Percentiles rank a stretch among this genome's conserved stretches.
These are phyloP conservation scores for Antidorcas marsupialis DNA, from an alignment of 2,113 vertebrate genomes.

Conservation along the genomic window DNA sequence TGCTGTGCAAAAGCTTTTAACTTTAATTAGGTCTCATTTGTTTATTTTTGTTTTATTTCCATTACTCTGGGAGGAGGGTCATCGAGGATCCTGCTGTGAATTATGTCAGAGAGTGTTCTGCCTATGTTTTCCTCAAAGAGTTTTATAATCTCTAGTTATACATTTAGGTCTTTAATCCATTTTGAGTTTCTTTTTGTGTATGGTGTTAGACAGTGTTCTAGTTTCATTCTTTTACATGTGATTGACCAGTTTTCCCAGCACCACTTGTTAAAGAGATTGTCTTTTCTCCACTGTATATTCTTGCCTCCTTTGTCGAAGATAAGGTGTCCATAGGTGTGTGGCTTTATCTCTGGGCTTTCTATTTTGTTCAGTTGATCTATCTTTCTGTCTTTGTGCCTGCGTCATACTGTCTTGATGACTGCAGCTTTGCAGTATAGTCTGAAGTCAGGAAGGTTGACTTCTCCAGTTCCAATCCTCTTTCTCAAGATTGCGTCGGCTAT, in stretches of 20 bases:
- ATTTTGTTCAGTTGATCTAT: not conserved
- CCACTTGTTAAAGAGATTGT: not conserved
- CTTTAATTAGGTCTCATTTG: not conserved
- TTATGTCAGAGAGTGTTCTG: not conserved
- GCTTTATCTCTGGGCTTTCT: not conserved
- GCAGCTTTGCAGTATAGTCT: not conserved
- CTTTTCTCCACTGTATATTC: not conserved
- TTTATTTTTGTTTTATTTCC: not conserved
- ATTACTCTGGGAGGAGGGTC: not conserved
- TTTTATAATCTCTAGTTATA: not conserved
- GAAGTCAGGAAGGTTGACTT: not conserved
- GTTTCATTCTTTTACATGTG: not conserved
- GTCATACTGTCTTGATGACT: not conserved
- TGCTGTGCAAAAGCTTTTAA: not conserved
- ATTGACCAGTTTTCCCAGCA: not conserved
- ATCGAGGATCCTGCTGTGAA: not conserved
- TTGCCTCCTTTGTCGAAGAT: not conserved
- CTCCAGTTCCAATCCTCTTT: not conserved
- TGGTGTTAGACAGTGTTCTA: not conserved
- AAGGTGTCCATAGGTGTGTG: not conserved
- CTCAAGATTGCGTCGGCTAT: not conserved
- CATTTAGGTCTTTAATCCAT: not conserved
- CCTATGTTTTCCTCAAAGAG: not conserved
- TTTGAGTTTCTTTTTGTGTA: not conserved
- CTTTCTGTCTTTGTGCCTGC: not conserved